A percentile compares a stretch with the other conserved stretches of the same genome.
These are phyloP conservation scores for Periplaneta americana DNA, from an alignment of 1,140 invertebrate genomes.

Conservation along the genomic window DNA sequence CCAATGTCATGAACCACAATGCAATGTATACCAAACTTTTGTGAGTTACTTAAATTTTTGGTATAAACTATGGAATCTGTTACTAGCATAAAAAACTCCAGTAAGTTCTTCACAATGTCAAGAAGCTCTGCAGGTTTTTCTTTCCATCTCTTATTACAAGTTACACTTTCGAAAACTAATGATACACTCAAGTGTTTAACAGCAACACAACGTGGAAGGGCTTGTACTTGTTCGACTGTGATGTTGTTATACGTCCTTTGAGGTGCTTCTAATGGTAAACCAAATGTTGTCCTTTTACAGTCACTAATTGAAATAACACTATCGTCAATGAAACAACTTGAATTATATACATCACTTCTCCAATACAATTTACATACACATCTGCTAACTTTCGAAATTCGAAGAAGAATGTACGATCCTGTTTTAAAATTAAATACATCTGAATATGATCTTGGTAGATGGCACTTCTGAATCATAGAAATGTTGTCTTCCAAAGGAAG, in stretches of 20 bases:
- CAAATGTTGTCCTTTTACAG: neutral
- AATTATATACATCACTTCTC: neutral
- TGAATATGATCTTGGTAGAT: neutral
- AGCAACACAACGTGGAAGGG: neutral
- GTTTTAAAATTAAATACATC: neutral
- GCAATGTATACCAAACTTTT: constrained; percentile 8
- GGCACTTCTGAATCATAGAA: constrained; percentile 7
- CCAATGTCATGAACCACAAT: constrained; percentile 9
- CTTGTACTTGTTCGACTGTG: neutral
- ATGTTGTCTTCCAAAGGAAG: constrained; percentile 1
- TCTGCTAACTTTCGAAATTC: neutral
- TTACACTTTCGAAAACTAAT: constrained; percentile 6
- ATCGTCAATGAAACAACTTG: neutral
- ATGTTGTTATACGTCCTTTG: neutral
- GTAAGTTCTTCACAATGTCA: constrained; percentile 1
- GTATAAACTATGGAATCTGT: neutral
- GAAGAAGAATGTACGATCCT: neutral
- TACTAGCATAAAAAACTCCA: constrained; percentile 1
- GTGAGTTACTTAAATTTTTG: neutral
- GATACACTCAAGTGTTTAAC: constrained; percentile 1
- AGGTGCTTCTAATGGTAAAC: neutral
- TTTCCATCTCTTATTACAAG: neutral
- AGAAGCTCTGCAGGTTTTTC: neutral
- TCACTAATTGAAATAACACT: neutral
- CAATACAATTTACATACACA: constrained; percentile 7